Percentiles rank a stretch among this genome's conserved stretches.
Conservation (phyloP, 2,797 vertebrate species). For the Trematomus bernacchii region DNA sequence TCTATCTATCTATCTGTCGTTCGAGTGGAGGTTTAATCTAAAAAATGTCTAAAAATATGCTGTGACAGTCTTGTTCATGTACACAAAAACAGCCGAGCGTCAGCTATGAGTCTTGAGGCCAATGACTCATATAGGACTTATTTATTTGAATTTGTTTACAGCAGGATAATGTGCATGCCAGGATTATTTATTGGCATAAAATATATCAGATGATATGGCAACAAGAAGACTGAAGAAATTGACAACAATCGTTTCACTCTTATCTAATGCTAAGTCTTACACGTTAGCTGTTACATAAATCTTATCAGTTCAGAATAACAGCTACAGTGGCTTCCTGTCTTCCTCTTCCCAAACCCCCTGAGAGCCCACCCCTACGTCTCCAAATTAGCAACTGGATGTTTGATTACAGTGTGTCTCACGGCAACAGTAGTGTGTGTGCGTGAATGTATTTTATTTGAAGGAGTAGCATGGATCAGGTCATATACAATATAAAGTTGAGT, state of each 20-base stretch:
- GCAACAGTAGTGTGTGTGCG: slow-evolving; percentile 67
- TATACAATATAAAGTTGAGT: neutral
- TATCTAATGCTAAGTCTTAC: slow-evolving; percentile 11
- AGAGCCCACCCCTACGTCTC: slow-evolving; percentile 67
- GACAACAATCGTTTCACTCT: neutral
- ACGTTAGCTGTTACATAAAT: slow-evolving; percentile 23
- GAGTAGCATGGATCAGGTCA: slow-evolving; percentile 12
- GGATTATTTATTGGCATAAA: slow-evolving; percentile 38
- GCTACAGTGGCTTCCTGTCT: slow-evolving; percentile 42
- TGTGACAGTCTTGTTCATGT: slow-evolving; percentile 15
- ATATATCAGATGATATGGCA: neutral
- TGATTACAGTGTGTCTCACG: slow-evolving; percentile 81
- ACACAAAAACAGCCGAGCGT: slow-evolving; percentile 37
- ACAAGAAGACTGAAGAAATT: neutral
- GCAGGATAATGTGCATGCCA: slow-evolving; percentile 25
- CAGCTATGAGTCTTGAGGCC: slow-evolving; percentile 46
- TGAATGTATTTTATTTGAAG: neutral
- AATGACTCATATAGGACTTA: slow-evolving; percentile 58
- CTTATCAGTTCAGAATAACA: slow-evolving; percentile 43
- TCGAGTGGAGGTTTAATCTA: neutral
- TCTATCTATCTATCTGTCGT: slow-evolving; percentile 4
- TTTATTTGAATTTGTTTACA: slow-evolving; percentile 37
- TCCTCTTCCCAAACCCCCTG: slow-evolving; percentile 48
- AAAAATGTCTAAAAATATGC: slow-evolving; percentile 21
- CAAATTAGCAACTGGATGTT: slow-evolving; percentile 71